Base-by-base conservation (phyloP, 2,888 invertebrate species). In the Athrips mouffetella region DNA sequence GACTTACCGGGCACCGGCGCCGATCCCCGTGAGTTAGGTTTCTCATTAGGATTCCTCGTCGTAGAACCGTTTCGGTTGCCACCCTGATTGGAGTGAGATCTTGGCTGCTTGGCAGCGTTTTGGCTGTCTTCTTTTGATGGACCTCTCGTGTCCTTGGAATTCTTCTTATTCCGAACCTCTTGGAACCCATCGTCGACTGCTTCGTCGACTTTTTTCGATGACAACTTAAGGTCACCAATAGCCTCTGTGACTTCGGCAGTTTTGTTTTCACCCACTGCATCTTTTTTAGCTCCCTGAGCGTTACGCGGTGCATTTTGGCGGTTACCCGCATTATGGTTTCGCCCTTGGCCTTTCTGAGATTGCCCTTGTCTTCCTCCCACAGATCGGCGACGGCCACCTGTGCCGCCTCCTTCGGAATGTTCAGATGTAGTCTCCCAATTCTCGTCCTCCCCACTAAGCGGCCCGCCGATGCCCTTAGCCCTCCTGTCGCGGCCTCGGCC, bases 341-440 rank as follows among this genome's bases (percentile, higher is more conserved):
- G 85, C 11, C 71, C 69, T 60, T 70, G 78, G 37, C 67, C 72
- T 59, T 77, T 80, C 46, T 76, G 80, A 2, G 73, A 58, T 54
- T 65, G 78, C 31, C 65, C 73, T 54, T 67, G 76, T 45, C 80
- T 71, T 2, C 74, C 76, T 6, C 76, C 75, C 49, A 62, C 63
- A 42, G 81, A 71, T 48, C 82, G 78, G 39, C 80, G 80, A 47
- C 74, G 73, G 45, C 69, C 67, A 11, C 70, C 66, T 25, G 70
- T 64, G 31, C 76, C 80, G 16, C 80, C 79, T 37, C 84, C 82
- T 69, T 92, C 95, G 76, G 94, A 95, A 83, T 94, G 94, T 78
- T 96, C 96, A 5, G 94, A 94, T 13, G 94, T 95, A 37, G 94
- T 94, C 73, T 95, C 95, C 93, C 94, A 94, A 65, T 94, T 90